Conservation (phyloP, 2,113 vertebrate species). For the Erpornis zantholeuca region DNA sequence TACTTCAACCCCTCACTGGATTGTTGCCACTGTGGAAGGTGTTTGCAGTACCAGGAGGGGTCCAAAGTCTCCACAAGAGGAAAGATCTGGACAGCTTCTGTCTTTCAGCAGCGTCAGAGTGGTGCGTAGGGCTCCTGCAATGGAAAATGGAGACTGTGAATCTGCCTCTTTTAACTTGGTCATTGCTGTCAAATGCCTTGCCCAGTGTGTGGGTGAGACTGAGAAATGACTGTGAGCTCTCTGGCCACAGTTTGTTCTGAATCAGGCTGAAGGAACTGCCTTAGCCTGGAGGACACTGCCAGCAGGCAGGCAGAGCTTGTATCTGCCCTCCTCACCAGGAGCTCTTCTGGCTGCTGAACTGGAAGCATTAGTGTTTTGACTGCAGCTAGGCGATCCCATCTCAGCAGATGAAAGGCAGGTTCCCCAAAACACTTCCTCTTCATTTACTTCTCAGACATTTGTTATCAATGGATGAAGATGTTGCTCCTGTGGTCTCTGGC, state of each 20-base stretch:
- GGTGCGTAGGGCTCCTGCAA: accelerated
- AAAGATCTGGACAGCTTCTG: background rate
- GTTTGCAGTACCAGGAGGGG: background rate
- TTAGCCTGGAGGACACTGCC: background rate
- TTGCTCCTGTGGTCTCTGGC: background rate
- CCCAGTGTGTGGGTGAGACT: background rate
- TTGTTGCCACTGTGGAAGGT: accelerated
- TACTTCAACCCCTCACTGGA: background rate
- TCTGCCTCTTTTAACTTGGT: background rate
- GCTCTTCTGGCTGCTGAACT: background rate
- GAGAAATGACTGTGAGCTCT: background rate
- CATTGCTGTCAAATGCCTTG: background rate
- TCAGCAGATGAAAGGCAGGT: background rate
- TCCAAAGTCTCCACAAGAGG: background rate
- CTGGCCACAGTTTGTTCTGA: background rate
- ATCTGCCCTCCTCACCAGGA: accelerated
- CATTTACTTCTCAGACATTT: background rate
- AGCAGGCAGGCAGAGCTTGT: background rate
- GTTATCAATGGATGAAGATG: background rate
- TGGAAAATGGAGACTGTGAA: background rate
- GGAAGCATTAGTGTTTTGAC: background rate
- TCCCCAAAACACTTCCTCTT: background rate
- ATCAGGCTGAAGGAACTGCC: background rate
- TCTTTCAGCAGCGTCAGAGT: background rate
- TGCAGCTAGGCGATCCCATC: background rate